Conservation (phyloP, 2,888 invertebrate genomes). For the Acanthosepion esculentum region DNA sequence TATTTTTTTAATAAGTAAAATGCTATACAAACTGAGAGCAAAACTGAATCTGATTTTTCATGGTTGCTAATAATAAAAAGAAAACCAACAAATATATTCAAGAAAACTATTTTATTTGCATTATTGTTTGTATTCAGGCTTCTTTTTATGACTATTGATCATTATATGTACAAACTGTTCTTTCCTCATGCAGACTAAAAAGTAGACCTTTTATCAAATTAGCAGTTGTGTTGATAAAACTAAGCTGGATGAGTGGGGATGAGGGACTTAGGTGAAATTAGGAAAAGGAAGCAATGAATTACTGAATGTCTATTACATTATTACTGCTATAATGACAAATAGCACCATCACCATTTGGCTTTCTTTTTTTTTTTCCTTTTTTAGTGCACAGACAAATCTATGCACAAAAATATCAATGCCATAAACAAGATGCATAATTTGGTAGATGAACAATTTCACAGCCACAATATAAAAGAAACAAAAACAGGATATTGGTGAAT, state of each 20-base stretch:
- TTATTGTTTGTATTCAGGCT: not conserved
- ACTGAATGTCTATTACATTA: not conserved
- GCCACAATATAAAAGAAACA: not conserved
- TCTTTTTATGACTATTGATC: not conserved
- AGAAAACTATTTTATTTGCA: conserved; percentile 33
- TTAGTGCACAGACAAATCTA: not conserved
- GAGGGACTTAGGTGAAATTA: not conserved
- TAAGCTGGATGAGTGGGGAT: not conserved
- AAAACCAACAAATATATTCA: not conserved
- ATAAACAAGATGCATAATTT: not conserved
- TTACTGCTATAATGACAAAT: not conserved
- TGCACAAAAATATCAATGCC: not conserved
- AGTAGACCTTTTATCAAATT: not conserved
- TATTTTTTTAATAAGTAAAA: too few relatives aligned
- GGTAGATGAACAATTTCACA: not conserved
- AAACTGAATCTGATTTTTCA: not conserved
- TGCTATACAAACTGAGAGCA: not conserved
- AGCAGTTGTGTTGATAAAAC: not conserved
- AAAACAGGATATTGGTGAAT: too few relatives aligned
- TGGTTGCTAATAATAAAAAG: too few relatives aligned
- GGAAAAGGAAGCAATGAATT: not conserved
- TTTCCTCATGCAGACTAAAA: not conserved
- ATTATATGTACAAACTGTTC: not conserved
- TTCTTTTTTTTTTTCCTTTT: not conserved
- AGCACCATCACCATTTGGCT: conserved; percentile 21